phyloP scores from a whole-genome alignment of 1,140 invertebrate species.

The Patella vulgata region DNA sequence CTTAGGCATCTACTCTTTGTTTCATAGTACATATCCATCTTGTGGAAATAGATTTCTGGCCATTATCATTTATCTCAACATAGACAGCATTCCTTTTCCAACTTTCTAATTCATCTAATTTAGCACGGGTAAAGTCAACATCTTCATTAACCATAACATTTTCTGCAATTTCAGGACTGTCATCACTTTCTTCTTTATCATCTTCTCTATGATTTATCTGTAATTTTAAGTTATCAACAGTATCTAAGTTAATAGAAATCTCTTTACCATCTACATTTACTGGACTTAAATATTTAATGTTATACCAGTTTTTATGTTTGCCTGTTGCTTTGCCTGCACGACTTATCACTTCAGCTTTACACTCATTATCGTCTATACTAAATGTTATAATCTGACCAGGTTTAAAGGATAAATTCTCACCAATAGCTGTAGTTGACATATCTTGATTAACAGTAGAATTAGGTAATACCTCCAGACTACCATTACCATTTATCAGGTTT shows the following conservation, averaged over 20 bases:
- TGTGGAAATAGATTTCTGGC: no score
- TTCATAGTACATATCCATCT: no score
- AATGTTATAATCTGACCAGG: no score
- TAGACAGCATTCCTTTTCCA: slow-evolving; percentile 14
- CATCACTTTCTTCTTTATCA: no score
- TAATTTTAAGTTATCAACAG: slow-evolving; percentile 12
- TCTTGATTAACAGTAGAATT: no score
- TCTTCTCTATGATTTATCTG: no score
- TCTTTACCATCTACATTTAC: slow-evolving; percentile 7
- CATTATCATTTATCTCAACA: background rate
- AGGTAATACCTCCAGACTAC: no score
- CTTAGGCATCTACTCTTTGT: background rate
- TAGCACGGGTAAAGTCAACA: no score
- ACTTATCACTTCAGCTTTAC: slow-evolving; percentile 16
- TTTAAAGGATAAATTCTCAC: no score
- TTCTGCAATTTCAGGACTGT: slow-evolving; percentile 1
- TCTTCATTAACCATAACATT: slow-evolving; percentile 12
- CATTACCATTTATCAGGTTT: no score
- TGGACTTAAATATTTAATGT: slow-evolving; percentile 2
- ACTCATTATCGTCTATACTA: no score
- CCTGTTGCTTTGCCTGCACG: slow-evolving; percentile 27
- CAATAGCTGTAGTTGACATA: no score
- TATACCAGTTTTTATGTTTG: slow-evolving; percentile 16
- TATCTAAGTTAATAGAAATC: slow-evolving; percentile 15
- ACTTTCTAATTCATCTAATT: slow-evolving; percentile 21